Evolutionary conservation across 1,140 invertebrate species (phyloP).

Genomic region (Acromyrmex charruanus): DNA sequence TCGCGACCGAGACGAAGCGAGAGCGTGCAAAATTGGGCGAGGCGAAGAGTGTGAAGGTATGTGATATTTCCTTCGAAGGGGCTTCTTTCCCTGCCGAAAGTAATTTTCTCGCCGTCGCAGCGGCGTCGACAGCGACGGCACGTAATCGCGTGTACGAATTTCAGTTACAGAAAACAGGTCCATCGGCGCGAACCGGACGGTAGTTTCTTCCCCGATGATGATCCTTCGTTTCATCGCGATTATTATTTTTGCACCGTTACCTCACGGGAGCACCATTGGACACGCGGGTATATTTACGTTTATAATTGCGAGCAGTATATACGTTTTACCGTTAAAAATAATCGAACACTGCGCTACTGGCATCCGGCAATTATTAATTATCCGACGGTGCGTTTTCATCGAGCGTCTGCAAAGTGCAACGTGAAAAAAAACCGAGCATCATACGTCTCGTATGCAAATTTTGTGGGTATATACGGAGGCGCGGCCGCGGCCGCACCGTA

Average conservation of each 20-base stretch:
- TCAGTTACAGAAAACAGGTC: slow-evolving; percentile 31
- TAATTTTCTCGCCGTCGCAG: slow-evolving; percentile 56
- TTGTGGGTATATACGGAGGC: slow-evolving; percentile 44
- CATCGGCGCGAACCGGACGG: neutral
- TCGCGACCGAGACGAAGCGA: slow-evolving; percentile 35
- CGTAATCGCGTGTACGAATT: slow-evolving; percentile 52
- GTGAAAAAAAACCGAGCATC: slow-evolving; percentile 19
- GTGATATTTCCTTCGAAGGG: slow-evolving; percentile 64
- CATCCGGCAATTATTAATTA: slow-evolving; percentile 65
- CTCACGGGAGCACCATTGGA: neutral
- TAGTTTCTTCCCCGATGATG: neutral
- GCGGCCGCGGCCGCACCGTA: slow-evolving; percentile 24
- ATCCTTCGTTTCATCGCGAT: slow-evolving; percentile 42
- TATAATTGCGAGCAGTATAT: slow-evolving; percentile 8
- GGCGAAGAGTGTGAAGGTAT: slow-evolving; percentile 25
- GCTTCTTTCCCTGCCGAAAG: slow-evolving; percentile 52
- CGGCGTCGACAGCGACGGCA: slow-evolving; percentile 5
- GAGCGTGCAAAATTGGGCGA: slow-evolving; percentile 56
- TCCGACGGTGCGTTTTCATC: slow-evolving; percentile 36
- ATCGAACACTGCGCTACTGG: neutral
- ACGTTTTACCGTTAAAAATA: slow-evolving; percentile 50
- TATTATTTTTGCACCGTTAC: slow-evolving; percentile 54
- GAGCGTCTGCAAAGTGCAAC: neutral
- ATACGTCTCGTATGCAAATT: slow-evolving; percentile 69
- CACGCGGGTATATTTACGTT: slow-evolving; percentile 31